Conservation (phyloP, 2,113 vertebrate genomes). For the Trogon surrucura region DNA sequence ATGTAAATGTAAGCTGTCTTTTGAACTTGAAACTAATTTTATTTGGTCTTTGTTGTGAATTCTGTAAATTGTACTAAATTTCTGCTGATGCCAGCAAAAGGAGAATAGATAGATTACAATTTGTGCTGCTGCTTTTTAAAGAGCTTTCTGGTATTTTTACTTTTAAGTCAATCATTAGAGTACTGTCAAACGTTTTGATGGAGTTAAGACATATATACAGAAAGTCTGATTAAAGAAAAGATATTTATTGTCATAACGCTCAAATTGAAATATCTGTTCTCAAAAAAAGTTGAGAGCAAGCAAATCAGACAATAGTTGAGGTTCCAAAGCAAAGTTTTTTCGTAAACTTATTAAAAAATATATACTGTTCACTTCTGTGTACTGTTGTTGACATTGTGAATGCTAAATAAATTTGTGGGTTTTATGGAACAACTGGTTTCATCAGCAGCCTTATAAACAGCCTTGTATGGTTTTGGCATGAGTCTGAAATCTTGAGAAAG, state of each 20-base stretch:
- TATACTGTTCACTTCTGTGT: not conserved
- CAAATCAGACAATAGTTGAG: not conserved
- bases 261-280: not conserved
- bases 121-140: not conserved
- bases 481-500: not conserved
- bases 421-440: not conserved
- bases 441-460: not conserved
- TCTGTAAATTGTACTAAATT: not conserved
- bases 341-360: not conserved
- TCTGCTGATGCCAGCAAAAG: not conserved
- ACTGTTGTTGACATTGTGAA: not conserved
- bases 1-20: not conserved
- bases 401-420: not conserved
- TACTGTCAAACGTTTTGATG: not conserved
- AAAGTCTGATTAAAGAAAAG: not conserved
- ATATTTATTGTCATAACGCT: not conserved
- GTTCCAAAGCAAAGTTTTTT: not conserved
- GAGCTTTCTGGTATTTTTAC: not conserved
- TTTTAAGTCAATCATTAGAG: not conserved
- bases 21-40: not conserved
- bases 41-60: not conserved
- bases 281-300: not conserved
- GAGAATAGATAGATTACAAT: not conserved
- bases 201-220: not conserved
- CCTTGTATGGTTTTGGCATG: not conserved